Evolutionary conservation across 1,140 invertebrate genomes (phyloP).

Genomic region (Latrodectus geometricus): DNA sequence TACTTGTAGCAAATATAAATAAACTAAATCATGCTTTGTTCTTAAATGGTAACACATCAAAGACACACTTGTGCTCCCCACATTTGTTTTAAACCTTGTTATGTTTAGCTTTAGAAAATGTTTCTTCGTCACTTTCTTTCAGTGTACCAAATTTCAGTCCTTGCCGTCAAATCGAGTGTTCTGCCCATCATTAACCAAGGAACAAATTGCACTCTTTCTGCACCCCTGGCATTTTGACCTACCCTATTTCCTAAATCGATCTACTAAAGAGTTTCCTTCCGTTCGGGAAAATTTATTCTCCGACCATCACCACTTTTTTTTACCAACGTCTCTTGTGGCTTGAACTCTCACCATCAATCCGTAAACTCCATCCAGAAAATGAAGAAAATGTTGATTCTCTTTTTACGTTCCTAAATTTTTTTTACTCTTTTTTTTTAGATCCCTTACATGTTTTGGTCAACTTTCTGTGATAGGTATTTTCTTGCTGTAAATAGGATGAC

Average conservation of each 20-base stretch:
- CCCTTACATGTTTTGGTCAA: slow-evolving; percentile 13
- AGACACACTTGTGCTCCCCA: neutral
- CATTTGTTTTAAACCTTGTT: neutral
- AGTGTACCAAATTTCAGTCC: slow-evolving; percentile 16
- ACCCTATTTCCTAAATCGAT: slow-evolving; percentile 25
- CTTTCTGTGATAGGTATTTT: neutral
- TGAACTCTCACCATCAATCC: slow-evolving; percentile 30
- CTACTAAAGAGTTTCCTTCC: slow-evolving; percentile 22
- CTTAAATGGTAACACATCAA: too few species aligned
- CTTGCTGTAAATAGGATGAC: slow-evolving; percentile 11
- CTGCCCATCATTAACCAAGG: slow-evolving; percentile 46
- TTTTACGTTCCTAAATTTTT: neutral
- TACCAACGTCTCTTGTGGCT: neutral
- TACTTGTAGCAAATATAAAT: too few species aligned
- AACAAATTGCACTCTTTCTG: slow-evolving; percentile 38
- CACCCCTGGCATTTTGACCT: slow-evolving; percentile 31
- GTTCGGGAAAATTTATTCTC: slow-evolving; percentile 21
- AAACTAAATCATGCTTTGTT: too few species aligned
- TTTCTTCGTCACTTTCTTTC: slow-evolving; percentile 5
- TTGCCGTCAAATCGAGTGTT: slow-evolving; percentile 44
- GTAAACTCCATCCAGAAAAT: neutral
- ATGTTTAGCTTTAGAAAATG: slow-evolving; percentile 8
- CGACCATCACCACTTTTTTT: neutral
- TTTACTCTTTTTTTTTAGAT: neutral
- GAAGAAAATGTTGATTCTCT: slow-evolving; percentile 34